Base-by-base conservation (phyloP, 2,797 vertebrate species). In the Phoebastria nigripes region DNA sequence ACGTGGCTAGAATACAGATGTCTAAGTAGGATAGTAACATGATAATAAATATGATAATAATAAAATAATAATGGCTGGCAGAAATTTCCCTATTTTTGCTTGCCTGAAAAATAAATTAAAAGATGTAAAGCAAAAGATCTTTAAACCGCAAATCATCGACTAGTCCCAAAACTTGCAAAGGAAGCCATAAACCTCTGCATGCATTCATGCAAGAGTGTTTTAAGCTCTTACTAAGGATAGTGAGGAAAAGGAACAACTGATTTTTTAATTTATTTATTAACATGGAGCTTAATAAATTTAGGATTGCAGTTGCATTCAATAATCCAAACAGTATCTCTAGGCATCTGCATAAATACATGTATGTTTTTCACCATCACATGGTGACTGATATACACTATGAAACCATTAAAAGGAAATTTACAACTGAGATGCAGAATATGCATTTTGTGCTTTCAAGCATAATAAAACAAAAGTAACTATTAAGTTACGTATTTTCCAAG, bases 341-440 rank as follows among this genome's bases (percentile, higher is more conserved):
- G 0, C 31, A 51, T 31, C 20, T 56, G 9, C 2, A 0, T 51
- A 54, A 31, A 37, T 18, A 42, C 3, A 4, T 13, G 7, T 15
- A 25, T 28, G 41, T 33, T 54, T 46, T 58, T 74, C 39, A 63
- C 12, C 29, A 37, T 62, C 54, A 49, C 21, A 24, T 7, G 5
- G 42, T 55, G 28, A 69, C 11, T 44, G 41, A 74, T 62, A 49
- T 42, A 42, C 3, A 26, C 47, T 5, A 25, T 2, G 6, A 28
- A 69, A 71, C 4, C 8, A 24, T 42, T 78, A 35, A 42, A 56
- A 44, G 12, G 56, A 28, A 61, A 44, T 58, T 65, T 35, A 56
- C 19, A 61, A 20, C 31, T 8, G 20, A 70, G 29, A 47, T 13
- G 37, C 6, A 47, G 12, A 85, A 73, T 15, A 69, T 6, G 12